Percentiles rank a stretch among this genome's conserved stretches.
Conservation (phyloP, 2,888 invertebrate species). For the Amorpha juglandis region DNA sequence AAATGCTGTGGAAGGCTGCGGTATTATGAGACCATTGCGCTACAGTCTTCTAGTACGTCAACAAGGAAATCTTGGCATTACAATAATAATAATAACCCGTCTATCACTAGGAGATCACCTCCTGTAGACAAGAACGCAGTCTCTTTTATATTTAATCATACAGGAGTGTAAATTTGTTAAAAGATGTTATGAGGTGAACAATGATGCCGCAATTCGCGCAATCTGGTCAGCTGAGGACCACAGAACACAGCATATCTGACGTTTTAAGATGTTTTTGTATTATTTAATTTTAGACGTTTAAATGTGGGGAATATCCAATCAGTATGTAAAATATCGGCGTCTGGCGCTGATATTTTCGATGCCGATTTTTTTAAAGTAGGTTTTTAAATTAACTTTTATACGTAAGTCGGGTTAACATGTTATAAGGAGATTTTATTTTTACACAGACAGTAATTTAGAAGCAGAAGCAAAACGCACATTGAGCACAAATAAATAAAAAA, state of each 20-base stretch:
- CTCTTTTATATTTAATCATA: slow-evolving; percentile 87
- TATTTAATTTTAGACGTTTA: slow-evolving; percentile 10
- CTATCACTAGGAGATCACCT: slow-evolving; percentile 83
- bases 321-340: neutral
- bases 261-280: slow-evolving; percentile 20
- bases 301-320: slow-evolving; percentile 14
- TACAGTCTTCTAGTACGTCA: slow-evolving; percentile 93
- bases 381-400: slow-evolving; percentile 63
- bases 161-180: slow-evolving; percentile 85
- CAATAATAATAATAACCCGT: slow-evolving; percentile 86
- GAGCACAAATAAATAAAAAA: slow-evolving; percentile 54
- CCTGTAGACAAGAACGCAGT: slow-evolving; percentile 80
- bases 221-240: slow-evolving; percentile 40
- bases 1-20: slow-evolving; percentile 93
- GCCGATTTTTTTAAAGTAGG: slow-evolving; percentile 37
- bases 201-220: slow-evolving; percentile 48
- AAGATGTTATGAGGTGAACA: slow-evolving; percentile 4
- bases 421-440: slow-evolving; percentile 70
- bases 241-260: slow-evolving; percentile 67
- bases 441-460: slow-evolving; percentile 62
- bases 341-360: slow-evolving; percentile 48
- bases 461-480: slow-evolving; percentile 59
- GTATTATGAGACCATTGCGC: slow-evolving; percentile 93
- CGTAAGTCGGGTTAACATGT: slow-evolving; percentile 67
- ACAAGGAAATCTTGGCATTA: slow-evolving; percentile 94